phyloP scores from a whole-genome alignment of 1,140 invertebrate species.

The Penaeus indicus region DNA sequence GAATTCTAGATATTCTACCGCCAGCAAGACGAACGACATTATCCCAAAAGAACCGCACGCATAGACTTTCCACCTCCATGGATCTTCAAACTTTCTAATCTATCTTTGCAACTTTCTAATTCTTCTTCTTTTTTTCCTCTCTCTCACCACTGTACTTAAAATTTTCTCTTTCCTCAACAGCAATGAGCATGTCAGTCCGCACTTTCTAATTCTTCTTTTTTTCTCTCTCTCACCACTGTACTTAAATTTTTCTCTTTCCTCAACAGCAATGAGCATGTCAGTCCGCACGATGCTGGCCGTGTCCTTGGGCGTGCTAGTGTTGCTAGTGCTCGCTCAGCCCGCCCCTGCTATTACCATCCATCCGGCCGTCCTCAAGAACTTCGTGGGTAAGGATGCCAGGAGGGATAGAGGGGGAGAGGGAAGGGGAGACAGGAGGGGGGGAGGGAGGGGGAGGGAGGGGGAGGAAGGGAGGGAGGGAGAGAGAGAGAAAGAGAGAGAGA shows the following conservation, averaged over 20 bases:
- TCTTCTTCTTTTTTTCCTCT: too few relatives aligned
- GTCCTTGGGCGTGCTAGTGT: not conserved
- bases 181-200: not conserved
- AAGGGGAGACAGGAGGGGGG: too few relatives aligned
- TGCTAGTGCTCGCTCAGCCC: not conserved
- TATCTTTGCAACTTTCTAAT: too few relatives aligned
- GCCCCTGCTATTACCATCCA: conserved; percentile 10
- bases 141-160: not conserved
- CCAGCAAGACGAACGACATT: too few relatives aligned
- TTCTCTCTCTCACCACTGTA: too few relatives aligned
- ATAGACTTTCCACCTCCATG: too few relatives aligned
- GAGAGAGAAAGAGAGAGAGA: too few relatives aligned
- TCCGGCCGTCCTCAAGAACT: conserved; percentile 3
- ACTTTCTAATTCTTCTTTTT: not conserved
- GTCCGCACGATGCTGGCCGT: not conserved
- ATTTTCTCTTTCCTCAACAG: not conserved
- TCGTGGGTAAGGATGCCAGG: not conserved
- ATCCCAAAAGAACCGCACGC: too few relatives aligned
- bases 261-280: not conserved
- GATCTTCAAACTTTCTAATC: too few relatives aligned
- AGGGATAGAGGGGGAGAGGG: too few relatives aligned
- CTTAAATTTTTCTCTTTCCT: not conserved
- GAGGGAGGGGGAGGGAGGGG: too few relatives aligned
- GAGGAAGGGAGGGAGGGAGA: too few relatives aligned
- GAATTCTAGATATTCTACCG: not conserved